These are phyloP conservation scores for Pseudotriccus pelzelni DNA, from an alignment of 2,797 vertebrate species.

Conservation along the genomic window DNA sequence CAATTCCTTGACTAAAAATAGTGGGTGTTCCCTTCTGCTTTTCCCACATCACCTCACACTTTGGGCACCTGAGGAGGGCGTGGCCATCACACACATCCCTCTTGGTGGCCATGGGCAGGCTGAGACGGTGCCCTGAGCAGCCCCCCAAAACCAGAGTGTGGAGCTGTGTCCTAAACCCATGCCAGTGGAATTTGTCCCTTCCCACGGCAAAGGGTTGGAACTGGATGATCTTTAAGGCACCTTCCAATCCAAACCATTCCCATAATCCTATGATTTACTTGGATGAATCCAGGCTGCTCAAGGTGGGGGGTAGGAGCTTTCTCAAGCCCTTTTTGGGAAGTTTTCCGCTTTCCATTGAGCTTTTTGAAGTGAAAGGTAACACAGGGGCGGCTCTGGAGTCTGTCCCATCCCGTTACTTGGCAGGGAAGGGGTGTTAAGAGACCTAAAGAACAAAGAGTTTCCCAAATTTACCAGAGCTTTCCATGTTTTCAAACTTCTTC, in stretches of 20 bases:
- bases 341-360: not conserved
- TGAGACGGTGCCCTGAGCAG: not conserved
- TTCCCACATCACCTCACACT: not conserved
- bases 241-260: not conserved
- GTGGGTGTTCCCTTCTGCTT: not conserved
- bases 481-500: not conserved
- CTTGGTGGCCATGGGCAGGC: not conserved
- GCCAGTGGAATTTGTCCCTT: not conserved
- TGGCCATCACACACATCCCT: not conserved
- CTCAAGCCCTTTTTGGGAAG: not conserved
- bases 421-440: not conserved
- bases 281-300: not conserved
- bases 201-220: not conserved
- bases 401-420: not conserved
- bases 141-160: not conserved
- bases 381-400: not conserved
- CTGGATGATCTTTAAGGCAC: not conserved
- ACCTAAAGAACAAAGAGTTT: not conserved
- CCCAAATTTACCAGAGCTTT: conserved; percentile 2
- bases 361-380: not conserved
- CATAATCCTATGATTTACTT: rapidly evolving
- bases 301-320: not conserved
- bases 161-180: not conserved
- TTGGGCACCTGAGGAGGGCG: not conserved
- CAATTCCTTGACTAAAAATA: conserved; percentile 67